Conservation (phyloP, 2,888 invertebrate species). For the Drosophila gaucha region DNA sequence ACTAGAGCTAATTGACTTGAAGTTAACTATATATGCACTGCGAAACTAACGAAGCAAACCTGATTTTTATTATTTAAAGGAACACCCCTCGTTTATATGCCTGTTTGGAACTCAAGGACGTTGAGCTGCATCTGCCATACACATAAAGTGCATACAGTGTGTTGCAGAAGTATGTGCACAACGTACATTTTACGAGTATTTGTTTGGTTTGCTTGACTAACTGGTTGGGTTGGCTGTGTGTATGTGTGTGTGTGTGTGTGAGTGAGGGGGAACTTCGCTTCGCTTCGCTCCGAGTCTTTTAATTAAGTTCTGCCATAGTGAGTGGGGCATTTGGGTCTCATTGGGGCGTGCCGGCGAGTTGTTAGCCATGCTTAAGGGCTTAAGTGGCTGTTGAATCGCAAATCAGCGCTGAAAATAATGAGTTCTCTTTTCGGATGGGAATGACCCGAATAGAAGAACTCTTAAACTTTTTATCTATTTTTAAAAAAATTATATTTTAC, state of each 20-base stretch:
- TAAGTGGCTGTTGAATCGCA: constrained; percentile 30
- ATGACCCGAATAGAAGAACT: not conserved
- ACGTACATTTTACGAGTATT: constrained; percentile 22
- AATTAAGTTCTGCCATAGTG: constrained; percentile 54
- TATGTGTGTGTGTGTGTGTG: constrained; percentile 8
- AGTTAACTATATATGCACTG: no score
- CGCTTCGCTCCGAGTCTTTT: constrained; percentile 38
- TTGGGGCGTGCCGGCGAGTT: constrained; percentile 41
- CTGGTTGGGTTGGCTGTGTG: not conserved
- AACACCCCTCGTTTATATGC: constrained; percentile 28
- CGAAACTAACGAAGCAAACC: not conserved
- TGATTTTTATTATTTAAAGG: not conserved
- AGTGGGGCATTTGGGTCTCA: constrained; percentile 35
- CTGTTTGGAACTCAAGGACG: constrained; percentile 48
- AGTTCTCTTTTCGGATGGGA: not conserved
- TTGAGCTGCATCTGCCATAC: constrained; percentile 35
- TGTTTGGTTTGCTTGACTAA: constrained; percentile 28
- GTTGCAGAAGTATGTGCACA: constrained; percentile 31
- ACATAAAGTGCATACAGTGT: constrained; percentile 15
- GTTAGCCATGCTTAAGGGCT: constrained; percentile 41
- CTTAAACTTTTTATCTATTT: no score
- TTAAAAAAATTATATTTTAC: no score
- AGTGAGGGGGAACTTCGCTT: constrained; percentile 15
- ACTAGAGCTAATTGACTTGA: no score
- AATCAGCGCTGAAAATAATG: constrained; percentile 29